Base-by-base conservation (phyloP, 2,797 vertebrate species). In the Cynodonichthys magdalenae region DNA sequence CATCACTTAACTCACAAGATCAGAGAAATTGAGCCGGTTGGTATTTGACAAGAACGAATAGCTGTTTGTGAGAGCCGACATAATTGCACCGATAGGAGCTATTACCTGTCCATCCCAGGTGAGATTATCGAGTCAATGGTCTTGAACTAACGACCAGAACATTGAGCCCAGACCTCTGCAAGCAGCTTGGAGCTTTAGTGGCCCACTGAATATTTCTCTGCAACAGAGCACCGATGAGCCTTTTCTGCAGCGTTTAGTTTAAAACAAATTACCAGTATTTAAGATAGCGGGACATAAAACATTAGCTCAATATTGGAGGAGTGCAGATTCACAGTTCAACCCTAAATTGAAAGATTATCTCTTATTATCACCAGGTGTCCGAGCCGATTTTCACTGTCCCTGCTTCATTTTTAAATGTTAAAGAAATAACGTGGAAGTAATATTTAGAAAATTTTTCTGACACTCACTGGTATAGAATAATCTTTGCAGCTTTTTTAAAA, bases 81-180 rank as follows among this genome's bases (percentile, higher is more conserved):
- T 92, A 92, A 92, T 90, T 89, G 83, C 47, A 14, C 77, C 69
- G 81, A 87, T 79, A 86, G 81, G 87, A 90, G 65, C 86, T 90
- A 92, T 92, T 93, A 91, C 86, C 88, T 89, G 88, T 85, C 63
- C 86, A 84, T 90, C 90, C 89, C 90, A 92, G 90, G 89, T 92
- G 85, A 91, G 82, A 90, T 91, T 90, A 92, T 93, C 82, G 90
- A 90, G 80, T 87, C 89, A 90, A 87, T 86, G 88, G 87, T 84
- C 77, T 86, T 69, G 87, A 92, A 92, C 92, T 92, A 91, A 93
- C 87, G 88, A 90, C 87, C 76, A 80, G 78, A 90, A 90, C 86
- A 83, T 82, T 82, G 84, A 83, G 88, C 84, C 79, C 66, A 61
- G 79, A 79, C 84, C 71, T 55, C 66, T 27, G 65, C 48, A 44